Evolutionary conservation across 2,888 invertebrate species (phyloP).

Genomic region (Cryptops parisi): DNA sequence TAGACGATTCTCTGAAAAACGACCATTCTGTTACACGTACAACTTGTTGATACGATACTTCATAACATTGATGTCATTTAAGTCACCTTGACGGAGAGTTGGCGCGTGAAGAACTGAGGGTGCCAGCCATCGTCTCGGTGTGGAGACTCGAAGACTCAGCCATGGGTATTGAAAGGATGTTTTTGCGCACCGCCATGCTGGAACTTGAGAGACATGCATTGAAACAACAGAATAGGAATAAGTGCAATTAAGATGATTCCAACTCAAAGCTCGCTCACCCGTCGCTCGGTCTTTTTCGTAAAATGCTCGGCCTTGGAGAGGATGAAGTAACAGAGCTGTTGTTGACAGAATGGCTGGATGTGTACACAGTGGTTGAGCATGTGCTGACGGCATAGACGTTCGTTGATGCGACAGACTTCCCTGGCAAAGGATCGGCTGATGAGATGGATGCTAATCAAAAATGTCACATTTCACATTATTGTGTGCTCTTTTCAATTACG

Average conservation of each 20-base stretch:
- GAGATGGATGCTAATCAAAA: background rate
- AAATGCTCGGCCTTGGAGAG: constrained; percentile 65
- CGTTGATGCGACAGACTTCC: background rate
- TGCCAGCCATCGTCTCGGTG: background rate
- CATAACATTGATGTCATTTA: too few relatives aligned
- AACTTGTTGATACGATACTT: too few relatives aligned
- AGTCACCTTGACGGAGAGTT: too few relatives aligned
- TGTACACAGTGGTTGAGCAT: background rate
- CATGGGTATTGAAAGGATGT: background rate
- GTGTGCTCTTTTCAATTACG: too few relatives aligned
- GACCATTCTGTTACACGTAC: too few relatives aligned
- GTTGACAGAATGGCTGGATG: background rate
- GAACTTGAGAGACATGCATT: too few relatives aligned
- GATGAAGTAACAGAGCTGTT: constrained; percentile 28
- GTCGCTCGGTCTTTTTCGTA: constrained; percentile 74
- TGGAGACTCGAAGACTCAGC: background rate
- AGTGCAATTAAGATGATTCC: too few relatives aligned
- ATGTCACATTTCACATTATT: too few relatives aligned
- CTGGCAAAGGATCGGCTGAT: background rate
- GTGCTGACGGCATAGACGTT: constrained; percentile 1
- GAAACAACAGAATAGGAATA: too few relatives aligned
- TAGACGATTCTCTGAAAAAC: too few relatives aligned
- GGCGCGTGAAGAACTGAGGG: too few relatives aligned
- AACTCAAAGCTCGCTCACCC: constrained; percentile 37
- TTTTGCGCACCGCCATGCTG: background rate